Conservation (phyloP, 2,888 invertebrate genomes). For the Tillus elongatus region DNA sequence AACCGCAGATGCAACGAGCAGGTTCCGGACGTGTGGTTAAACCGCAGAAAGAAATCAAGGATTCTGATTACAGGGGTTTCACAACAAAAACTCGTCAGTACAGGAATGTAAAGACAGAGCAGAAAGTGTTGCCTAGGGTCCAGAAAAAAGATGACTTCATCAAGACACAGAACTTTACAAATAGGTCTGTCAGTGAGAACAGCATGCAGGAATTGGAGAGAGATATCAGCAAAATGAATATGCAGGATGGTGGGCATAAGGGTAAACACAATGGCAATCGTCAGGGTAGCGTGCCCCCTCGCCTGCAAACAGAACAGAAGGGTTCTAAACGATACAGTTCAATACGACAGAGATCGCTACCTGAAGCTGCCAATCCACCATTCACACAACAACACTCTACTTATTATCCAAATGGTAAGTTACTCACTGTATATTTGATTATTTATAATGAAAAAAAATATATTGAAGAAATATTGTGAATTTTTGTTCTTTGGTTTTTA, state of each 20-base stretch:
- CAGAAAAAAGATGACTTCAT: slow-evolving; percentile 26
- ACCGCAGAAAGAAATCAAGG: slow-evolving; percentile 34
- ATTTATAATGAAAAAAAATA: too few species aligned
- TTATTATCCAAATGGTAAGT: slow-evolving; percentile 35
- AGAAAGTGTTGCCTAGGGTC: slow-evolving; percentile 20
- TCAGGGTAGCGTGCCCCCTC: slow-evolving; percentile 38
- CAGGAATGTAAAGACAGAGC: slow-evolving; percentile 29
- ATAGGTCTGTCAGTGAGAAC: slow-evolving; percentile 42
- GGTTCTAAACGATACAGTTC: slow-evolving; percentile 52
- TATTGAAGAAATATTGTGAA: slow-evolving; percentile 2
- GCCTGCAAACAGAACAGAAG: slow-evolving; percentile 37
- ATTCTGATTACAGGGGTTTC: slow-evolving; percentile 38
- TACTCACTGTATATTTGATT: slow-evolving; percentile 2
- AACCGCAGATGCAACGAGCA: slow-evolving; percentile 19
- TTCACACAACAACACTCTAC: slow-evolving; percentile 28
- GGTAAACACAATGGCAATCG: slow-evolving; percentile 21
- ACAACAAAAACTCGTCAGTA: slow-evolving; percentile 35
- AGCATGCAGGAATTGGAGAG: slow-evolving; percentile 35
- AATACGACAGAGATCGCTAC: slow-evolving; percentile 48
- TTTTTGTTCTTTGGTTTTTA: not conserved
- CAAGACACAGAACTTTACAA: slow-evolving; percentile 35
- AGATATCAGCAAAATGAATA: slow-evolving; percentile 33
- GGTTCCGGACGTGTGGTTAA: slow-evolving; percentile 33
- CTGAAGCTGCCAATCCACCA: slow-evolving; percentile 43
- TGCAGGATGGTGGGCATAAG: slow-evolving; percentile 28